A percentile compares a stretch with the other conserved stretches of the same genome.
phyloP scores from a whole-genome alignment of 1,140 invertebrate species.

The Polyergus mexicanus region DNA sequence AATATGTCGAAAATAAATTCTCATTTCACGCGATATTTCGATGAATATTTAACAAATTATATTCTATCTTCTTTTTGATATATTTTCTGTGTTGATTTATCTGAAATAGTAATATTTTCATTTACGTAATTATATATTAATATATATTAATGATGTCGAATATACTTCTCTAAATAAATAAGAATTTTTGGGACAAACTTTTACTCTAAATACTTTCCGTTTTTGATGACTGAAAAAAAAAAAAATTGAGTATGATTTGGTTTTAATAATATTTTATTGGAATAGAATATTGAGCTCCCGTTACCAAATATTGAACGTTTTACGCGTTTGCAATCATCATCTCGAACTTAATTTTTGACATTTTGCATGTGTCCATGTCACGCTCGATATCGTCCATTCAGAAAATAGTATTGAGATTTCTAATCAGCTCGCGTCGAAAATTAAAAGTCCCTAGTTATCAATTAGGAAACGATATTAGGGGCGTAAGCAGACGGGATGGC shows the following conservation, averaged over 20 bases:
- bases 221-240: neutral
- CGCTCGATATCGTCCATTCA: neutral
- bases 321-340: neutral
- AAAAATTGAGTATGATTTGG: neutral
- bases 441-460: neutral
- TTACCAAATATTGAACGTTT: neutral
- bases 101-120: neutral
- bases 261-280: neutral
- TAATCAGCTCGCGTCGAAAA: neutral
- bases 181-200: neutral
- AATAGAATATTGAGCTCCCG: constrained; percentile 7
- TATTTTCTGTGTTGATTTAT: constrained; percentile 5
- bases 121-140: neutral
- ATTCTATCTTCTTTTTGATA: neutral
- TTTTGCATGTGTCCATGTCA: neutral
- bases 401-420: neutral
- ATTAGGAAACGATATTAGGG: constrained; percentile 9
- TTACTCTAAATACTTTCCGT: neutral
- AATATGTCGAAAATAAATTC: constrained; percentile 8
- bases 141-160: neutral
- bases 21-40: neutral
- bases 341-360: neutral
- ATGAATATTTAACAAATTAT: neutral
- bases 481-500: neutral
- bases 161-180: neutral